phyloP scores from a whole-genome alignment of 1,140 invertebrate species.

The Sinonovacula constricta region DNA sequence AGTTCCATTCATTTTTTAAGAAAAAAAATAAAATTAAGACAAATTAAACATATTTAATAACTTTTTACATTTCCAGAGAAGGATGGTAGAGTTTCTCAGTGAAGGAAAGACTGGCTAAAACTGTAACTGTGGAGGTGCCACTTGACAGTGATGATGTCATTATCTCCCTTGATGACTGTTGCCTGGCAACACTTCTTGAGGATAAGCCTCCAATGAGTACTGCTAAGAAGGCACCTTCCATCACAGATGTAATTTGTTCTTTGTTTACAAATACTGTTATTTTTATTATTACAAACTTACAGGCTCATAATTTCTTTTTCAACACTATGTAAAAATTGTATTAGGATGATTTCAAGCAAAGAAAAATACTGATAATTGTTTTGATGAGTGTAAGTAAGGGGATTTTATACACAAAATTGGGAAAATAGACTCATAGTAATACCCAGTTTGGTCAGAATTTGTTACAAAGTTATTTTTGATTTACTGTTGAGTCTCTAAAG shows the following conservation, averaged over 20 bases:
- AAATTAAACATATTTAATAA: no score
- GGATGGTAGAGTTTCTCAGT: constrained; percentile 52
- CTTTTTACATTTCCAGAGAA: constrained; percentile 55
- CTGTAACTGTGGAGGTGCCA: constrained; percentile 50
- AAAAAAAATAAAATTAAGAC: no score
- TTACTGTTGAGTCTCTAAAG: no score
- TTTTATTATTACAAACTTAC: background rate
- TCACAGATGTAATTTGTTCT: constrained; percentile 41
- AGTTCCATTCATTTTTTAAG: no score
- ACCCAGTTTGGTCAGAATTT: no score
- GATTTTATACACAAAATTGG: background rate
- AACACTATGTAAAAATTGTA: background rate
- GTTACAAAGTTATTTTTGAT: no score
- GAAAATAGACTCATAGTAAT: no score
- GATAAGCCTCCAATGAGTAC: constrained; percentile 10
- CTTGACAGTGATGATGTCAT: constrained; percentile 44
- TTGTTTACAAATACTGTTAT: background rate
- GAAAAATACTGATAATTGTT: background rate
- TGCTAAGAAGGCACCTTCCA: constrained; percentile 33
- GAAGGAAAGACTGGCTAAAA: constrained; percentile 19
- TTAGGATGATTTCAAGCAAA: background rate
- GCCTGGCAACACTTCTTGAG: constrained; percentile 13
- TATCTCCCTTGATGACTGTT: constrained; percentile 24
- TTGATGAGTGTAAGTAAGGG: background rate
- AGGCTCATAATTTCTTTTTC: background rate